Percentiles rank a stretch among this genome's conserved stretches.
These are phyloP conservation scores for Cyanistes caeruleus DNA, from an alignment of 2,113 vertebrate genomes.

Conservation along the genomic window DNA sequence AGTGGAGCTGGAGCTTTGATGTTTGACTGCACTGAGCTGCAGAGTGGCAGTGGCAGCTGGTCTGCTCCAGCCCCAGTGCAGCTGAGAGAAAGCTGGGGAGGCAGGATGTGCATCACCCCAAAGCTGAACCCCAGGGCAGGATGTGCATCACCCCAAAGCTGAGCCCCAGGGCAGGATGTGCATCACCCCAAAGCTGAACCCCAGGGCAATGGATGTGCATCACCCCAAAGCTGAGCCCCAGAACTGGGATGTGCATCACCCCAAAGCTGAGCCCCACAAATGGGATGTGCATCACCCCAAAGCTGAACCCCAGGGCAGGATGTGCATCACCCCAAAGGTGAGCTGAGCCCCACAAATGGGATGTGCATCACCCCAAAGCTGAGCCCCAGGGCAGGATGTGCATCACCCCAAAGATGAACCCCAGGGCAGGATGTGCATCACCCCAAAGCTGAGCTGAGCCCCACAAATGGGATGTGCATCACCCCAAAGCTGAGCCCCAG, in stretches of 20 bases:
- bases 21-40: background rate
- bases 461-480: background rate
- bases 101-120: background rate
- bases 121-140: too few species aligned
- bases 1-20: slow-evolving; percentile 13
- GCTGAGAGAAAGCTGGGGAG: background rate
- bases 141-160: too few species aligned
- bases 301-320: background rate
- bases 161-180: too few species aligned
- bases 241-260: too few species aligned
- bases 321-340: too few species aligned
- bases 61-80: background rate
- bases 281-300: background rate
- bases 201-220: background rate
- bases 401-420: too few species aligned
- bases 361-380: too few species aligned
- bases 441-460: too few species aligned
- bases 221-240: background rate
- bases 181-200: too few species aligned
- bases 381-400: too few species aligned
- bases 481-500: background rate
- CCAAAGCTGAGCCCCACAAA: too few species aligned
- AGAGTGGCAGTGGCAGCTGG: background rate
- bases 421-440: too few species aligned
- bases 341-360: background rate